A percentile compares a stretch with the other conserved stretches of the same genome.
phyloP scores from a whole-genome alignment of 1,140 invertebrate genomes.

The Diachasma alloeum region DNA sequence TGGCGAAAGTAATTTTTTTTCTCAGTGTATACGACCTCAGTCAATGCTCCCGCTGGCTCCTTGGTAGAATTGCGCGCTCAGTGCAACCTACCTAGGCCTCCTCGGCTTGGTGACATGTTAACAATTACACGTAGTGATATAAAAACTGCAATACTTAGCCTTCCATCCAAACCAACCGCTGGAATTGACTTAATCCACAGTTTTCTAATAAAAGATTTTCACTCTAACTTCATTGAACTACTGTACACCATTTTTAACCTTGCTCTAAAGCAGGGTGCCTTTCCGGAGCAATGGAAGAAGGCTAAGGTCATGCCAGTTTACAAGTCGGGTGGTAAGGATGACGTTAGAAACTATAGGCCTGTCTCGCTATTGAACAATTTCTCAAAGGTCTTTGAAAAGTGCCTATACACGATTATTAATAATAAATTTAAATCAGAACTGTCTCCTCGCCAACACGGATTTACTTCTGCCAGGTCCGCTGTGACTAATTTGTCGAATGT shows the following conservation, averaged over 20 bases:
- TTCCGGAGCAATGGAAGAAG: conserved; percentile 36
- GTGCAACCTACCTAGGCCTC: too few relatives aligned
- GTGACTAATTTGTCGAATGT: neutral
- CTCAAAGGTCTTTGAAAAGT: conserved; percentile 24
- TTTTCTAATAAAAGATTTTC: conserved; percentile 28
- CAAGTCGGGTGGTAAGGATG: conserved; percentile 34
- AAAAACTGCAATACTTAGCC: too few relatives aligned
- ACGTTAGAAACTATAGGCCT: conserved; percentile 38
- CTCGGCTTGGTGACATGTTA: too few relatives aligned
- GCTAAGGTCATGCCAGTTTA: conserved; percentile 36
- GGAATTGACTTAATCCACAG: conserved; percentile 37
- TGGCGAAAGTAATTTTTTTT: too few relatives aligned
- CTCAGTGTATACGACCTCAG: too few relatives aligned
- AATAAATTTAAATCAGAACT: neutral
- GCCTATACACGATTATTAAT: neutral
- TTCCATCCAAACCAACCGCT: neutral
- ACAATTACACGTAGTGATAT: too few relatives aligned
- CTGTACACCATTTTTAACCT: conserved; percentile 34
- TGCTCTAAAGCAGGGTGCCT: conserved; percentile 22
- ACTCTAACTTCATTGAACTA: conserved; percentile 18
- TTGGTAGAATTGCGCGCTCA: too few relatives aligned
- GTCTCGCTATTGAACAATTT: conserved; percentile 32
- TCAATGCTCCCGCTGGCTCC: too few relatives aligned
- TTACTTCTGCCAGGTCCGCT: neutral
- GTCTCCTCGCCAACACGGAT: neutral